Conservation (phyloP, 1,140 invertebrate species). For the Scaptomyza graminum region DNA sequence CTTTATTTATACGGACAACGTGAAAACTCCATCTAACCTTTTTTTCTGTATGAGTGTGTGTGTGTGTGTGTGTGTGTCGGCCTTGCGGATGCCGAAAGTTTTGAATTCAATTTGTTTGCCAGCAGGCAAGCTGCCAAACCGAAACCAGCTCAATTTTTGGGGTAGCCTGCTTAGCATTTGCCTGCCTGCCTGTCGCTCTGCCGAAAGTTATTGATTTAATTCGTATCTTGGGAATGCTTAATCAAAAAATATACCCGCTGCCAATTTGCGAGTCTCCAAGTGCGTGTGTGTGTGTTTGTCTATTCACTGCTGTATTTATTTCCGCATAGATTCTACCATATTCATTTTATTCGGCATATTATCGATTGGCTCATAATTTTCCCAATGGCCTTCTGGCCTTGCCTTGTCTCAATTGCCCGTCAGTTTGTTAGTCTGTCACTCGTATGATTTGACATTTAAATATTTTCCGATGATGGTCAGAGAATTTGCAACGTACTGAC, state of each 20-base stretch:
- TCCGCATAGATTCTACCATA: conserved; percentile 26
- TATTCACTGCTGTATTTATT: conserved; percentile 24
- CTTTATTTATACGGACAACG: neutral
- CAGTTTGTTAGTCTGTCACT: conserved; percentile 12
- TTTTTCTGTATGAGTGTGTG: neutral
- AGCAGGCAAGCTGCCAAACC: conserved; percentile 48
- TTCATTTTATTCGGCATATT: conserved; percentile 19
- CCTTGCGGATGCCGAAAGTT: conserved; percentile 36
- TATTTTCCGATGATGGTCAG: no score
- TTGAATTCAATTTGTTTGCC: conserved; percentile 76
- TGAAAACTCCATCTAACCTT: conserved; percentile 21
- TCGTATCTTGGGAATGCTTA: conserved; percentile 79
- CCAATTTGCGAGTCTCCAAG: conserved; percentile 48
- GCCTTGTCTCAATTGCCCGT: conserved; percentile 16
- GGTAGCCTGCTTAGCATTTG: conserved; percentile 32
- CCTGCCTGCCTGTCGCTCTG: conserved; percentile 32
- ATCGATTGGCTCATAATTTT: conserved; percentile 52
- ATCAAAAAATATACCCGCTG: conserved; percentile 67
- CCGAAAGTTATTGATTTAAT: conserved; percentile 79
- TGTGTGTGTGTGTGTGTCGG: conserved; percentile 6
- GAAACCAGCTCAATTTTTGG: conserved; percentile 25
- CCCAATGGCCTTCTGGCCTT: conserved; percentile 36
- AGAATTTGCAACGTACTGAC: neutral
- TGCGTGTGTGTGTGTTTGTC: conserved; percentile 23
- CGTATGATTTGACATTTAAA: neutral